Evolutionary conservation across 2,888 invertebrate genomes (phyloP).

Genomic region (Caenorhabditis sulstoni): DNA sequence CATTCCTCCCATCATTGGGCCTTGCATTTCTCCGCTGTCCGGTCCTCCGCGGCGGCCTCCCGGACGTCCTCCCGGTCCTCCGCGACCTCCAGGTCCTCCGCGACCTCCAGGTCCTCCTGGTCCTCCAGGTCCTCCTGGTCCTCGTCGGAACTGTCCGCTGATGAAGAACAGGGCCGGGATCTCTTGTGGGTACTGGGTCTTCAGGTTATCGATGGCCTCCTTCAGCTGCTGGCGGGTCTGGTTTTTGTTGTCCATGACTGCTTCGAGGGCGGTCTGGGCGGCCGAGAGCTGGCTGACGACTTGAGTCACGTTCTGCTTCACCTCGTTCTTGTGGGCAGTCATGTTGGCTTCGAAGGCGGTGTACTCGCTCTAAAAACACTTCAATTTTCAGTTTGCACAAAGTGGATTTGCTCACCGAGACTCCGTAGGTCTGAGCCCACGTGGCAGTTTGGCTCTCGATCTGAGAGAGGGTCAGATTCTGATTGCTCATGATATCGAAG

Average conservation of each 20-base stretch:
- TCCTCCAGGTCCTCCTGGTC: constrained; percentile 23
- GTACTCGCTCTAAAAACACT: constrained; percentile 49
- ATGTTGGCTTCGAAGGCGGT: constrained; percentile 56
- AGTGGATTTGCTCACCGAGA: constrained; percentile 44
- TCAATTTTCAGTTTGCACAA: background rate
- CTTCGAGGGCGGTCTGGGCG: constrained; percentile 48
- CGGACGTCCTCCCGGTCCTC: constrained; percentile 17
- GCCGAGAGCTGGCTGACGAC: constrained; percentile 53
- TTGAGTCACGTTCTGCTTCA: constrained; percentile 58
- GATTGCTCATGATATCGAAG: constrained; percentile 59
- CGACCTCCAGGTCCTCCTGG: constrained; percentile 21
- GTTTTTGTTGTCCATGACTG: constrained; percentile 53
- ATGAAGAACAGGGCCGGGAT: constrained; percentile 56
- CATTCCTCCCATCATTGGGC: constrained; percentile 19
- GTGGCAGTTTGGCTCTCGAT: constrained; percentile 50
- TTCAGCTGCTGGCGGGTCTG: constrained; percentile 51
- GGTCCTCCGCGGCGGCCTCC: background rate
- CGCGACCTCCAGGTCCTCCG: constrained; percentile 26
- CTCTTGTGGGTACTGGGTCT: constrained; percentile 45
- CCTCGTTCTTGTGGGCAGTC: constrained; percentile 47
- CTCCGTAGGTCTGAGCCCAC: constrained; percentile 64
- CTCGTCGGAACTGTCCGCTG: constrained; percentile 41
- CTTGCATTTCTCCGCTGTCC: constrained; percentile 15
- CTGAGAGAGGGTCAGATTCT: constrained; percentile 58
- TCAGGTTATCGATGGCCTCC: constrained; percentile 50